phyloP scores from a whole-genome alignment of 2,797 vertebrate species.

The Paguma larvata region DNA sequence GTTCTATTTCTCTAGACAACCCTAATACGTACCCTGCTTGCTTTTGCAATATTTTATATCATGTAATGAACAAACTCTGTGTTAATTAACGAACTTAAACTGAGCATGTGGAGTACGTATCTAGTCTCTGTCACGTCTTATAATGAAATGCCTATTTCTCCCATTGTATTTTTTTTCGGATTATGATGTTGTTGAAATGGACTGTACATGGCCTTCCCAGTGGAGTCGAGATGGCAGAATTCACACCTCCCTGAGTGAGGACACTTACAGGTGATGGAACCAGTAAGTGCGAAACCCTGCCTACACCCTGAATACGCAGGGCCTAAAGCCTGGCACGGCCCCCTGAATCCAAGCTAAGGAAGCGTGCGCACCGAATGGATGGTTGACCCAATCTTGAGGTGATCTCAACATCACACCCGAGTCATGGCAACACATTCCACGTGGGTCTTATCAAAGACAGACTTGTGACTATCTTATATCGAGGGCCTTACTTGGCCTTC shows the following conservation, averaged over 20 bases:
- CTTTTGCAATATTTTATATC: not conserved
- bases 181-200: not conserved
- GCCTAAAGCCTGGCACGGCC: not conserved
- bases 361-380: not conserved
- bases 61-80: not conserved
- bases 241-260: not conserved
- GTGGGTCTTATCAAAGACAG: not conserved
- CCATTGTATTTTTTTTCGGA: not conserved
- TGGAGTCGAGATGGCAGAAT: not conserved
- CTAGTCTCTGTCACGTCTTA: not conserved
- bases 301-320: not conserved
- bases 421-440: not conserved
- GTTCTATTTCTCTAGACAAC: not conserved
- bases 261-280: not conserved
- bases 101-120: not conserved
- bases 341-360: not conserved
- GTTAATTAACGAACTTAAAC: not conserved
- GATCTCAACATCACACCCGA: not conserved
- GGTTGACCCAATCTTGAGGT: not conserved
- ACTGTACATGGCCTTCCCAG: not conserved
- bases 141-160: not conserved
- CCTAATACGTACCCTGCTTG: not conserved
- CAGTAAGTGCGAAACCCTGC: not conserved
- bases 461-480: not conserved
- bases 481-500: not conserved